These are phyloP conservation scores for Alligator sinensis DNA, from an alignment of 2,113 vertebrate genomes.

Conservation along the genomic window DNA sequence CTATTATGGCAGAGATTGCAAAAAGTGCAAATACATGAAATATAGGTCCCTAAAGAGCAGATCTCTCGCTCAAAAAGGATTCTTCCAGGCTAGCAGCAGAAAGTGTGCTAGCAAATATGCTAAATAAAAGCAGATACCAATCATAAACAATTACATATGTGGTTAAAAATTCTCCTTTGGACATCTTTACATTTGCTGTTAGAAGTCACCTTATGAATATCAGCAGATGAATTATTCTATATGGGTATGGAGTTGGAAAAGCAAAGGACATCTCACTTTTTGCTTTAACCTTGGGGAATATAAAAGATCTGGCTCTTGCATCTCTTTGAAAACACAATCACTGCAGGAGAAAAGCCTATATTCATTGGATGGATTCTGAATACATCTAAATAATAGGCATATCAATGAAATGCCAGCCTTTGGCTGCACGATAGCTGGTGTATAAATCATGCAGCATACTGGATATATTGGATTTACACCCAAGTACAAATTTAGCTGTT, in stretches of 20 bases:
- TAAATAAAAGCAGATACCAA: constrained; percentile 79
- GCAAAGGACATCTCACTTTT: constrained; percentile 79
- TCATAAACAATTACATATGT: constrained; percentile 77
- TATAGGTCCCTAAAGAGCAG: constrained; percentile 60
- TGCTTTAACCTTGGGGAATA: constrained; percentile 81
- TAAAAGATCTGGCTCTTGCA: constrained; percentile 75
- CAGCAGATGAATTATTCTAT: constrained; percentile 82
- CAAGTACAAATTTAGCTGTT: constrained; percentile 27
- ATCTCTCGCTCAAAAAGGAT: constrained; percentile 40
- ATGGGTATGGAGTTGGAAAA: constrained; percentile 71
- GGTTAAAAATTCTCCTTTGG: constrained; percentile 70
- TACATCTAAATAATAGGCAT: constrained; percentile 78
- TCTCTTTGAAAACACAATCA: constrained; percentile 67
- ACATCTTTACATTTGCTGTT: constrained; percentile 70
- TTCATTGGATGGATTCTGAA: constrained; percentile 69
- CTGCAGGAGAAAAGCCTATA: constrained; percentile 54
- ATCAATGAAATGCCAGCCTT: constrained; percentile 64
- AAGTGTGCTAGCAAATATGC: constrained; percentile 66
- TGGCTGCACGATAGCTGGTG: constrained; percentile 11
- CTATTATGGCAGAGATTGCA: constrained; percentile 65
- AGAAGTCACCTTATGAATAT: constrained; percentile 78
- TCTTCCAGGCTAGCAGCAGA: constrained; percentile 41
- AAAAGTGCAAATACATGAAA: constrained; percentile 64
- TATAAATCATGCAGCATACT: constrained; percentile 71
- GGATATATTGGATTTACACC: constrained; percentile 1